Evolutionary conservation across 2,888 invertebrate species (phyloP), one percentile per base, ranked within the genome.

Genomic region (Mesorhabditis spiculigera): DNA sequence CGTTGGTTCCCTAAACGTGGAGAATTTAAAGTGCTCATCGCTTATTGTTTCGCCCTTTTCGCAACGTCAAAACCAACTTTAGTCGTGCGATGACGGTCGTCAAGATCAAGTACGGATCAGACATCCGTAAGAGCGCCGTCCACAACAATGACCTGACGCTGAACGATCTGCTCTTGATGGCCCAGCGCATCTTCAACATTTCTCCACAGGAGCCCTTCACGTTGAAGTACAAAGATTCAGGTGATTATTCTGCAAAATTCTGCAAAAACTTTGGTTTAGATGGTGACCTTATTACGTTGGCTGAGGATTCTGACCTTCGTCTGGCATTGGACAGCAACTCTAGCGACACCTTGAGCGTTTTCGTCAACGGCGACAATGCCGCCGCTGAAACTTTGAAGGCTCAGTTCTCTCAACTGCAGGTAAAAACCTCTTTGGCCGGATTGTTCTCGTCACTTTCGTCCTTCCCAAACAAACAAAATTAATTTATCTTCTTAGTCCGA

Each of bases 181-280:
- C 82, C 64, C 82, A 80, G 68, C 64, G 77, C 67, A 72, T 80
- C 43, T 82, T 80, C 70, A 68, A 67, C 5, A 70, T 82, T 65
- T 68, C 71, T 5, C 63, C 74, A 42, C 71, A 68, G 28, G 68
- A 70, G 8, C 71, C 73, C 28, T 66, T 82, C 58, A 63, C 71
- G 10, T 64, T 82, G 42, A 82, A 81, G 68, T 82, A 82, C 73
- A 74, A 73, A 45, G 82, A 82, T 74, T 50, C 68, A 16, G 82
- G 82, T 81, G 5, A 58, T 67, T 69, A 28, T 68, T 63, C 50
- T 44, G n/a, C 5, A 50, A 68, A 58, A 13, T 28, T 68, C 28
- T 42, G n/a, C n/a, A n/a, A 13, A 13, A 41, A n/a, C 42, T 10
- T 5, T 61, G 5, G 72, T 80, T 10, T 65, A 82, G 82, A 81